Evolutionary conservation across 2,888 invertebrate species (phyloP), one percentile per base, ranked within the genome.

Genomic region (Cremastinae sp.): DNA sequence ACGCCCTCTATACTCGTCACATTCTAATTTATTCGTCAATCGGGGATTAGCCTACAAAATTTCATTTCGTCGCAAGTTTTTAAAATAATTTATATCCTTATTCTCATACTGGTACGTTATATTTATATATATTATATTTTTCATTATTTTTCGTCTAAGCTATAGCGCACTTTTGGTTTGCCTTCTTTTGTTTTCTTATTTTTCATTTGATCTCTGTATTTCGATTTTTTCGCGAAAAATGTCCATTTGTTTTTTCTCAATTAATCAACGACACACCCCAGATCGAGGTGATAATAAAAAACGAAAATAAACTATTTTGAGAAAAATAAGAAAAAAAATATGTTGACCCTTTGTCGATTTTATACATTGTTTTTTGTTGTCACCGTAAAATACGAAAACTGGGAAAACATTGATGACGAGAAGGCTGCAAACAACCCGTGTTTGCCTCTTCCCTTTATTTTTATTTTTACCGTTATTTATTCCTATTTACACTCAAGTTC

Each of bases 1-100:
- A 56, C 16, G 22, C 28, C 12, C 8, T 53, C 28, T 53, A 7
- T 35, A 8, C 39, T 8, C 10, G 8, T 10, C 14, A 12, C 14
- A 12, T 14, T 4, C 20, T 37, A 2, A 14, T 10, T 22, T 55
- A 61, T 49, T 58, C 47, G 43, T 74, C 55, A 59, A 72, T 55
- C 75, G 28, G 28, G 5, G 56, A 56, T 74, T 74, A 74, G n/a
- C 56, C 80, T 84, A 84, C 78, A 81, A 83, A 84, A 85, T 83
- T 83, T 83, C 80, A 84, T 83, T 81, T 62, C 43, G 16, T 41
- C 58, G 49, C 58, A 35, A 14, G n/a, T 45, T 43, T 56, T 37
- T 59, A 12, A 45, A 12, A 12, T 12, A 12, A 12, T 12, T 45
- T 14, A 45, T 45, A 45, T 45, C n/a, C 1, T 5, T 45, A 45